Evolutionary conservation across 2,888 invertebrate genomes (phyloP), one percentile per base, ranked within the genome.

Genomic region (Microctonus hyperodae): DNA sequence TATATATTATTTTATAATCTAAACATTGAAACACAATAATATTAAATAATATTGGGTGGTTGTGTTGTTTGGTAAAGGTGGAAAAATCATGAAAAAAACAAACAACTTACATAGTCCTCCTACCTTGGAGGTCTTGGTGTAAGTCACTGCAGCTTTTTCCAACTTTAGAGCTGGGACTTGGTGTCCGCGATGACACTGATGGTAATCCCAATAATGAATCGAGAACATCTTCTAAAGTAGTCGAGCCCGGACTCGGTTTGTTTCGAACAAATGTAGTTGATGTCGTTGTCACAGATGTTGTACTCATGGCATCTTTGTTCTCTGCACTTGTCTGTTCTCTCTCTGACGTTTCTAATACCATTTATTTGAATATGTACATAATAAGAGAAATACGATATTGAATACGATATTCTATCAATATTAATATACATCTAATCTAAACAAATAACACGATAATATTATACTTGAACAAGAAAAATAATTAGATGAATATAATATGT

Each of bases 211-310:
- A 90, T 76, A 96, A 90, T 73, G 95, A 94, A 86, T 96, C 95
- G 86, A 96, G 88, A 74, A 96, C 96, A 88, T 96, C 96, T 88
- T 96, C 96, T 83, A 96, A 88, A 74, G 96, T 96, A 69, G 95
- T 93, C 76, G 93, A 93, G 80, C 92, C 91, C 58, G 92, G 91
- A 80, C 83, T 83, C 69, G 82, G 83, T 79, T 82, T 83, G 78
- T 81, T 83, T 79, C 82, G 81, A 73, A 80, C 78, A 76, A 81
- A 79, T 79, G 80, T 80, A 77, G 79, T 37, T 28, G 63, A 3
- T 28, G 28, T 16, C 16, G 37, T 40, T 55, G 44, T 10, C 35
- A 37, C 62, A 10, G 62, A 51, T 33, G 50, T 51, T 7, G 62
- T 78, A 76, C 78, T 78, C 81, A 79, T 81, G 76, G 80, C 79